Evolutionary conservation across 2,888 invertebrate genomes (phyloP).

Genomic region (Sarcophaga variegata): DNA sequence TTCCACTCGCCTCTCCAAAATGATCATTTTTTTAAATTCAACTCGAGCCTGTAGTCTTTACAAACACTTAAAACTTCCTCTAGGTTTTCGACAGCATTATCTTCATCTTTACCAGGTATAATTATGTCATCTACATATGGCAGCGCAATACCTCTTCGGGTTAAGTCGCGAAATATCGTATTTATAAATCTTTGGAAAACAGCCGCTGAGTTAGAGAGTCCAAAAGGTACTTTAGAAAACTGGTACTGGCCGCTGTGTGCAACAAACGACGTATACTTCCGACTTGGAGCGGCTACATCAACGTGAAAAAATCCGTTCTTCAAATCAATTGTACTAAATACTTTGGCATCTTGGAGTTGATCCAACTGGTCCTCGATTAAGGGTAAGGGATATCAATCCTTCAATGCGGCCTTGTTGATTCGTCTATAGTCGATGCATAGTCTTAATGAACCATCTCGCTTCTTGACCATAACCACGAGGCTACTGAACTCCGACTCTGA

Average conservation of each 20-base stretch:
- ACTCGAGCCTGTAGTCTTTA: too few species aligned
- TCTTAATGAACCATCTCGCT: slow-evolving; percentile 67
- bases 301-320: slow-evolving; percentile 75
- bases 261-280: slow-evolving; percentile 51
- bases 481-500: slow-evolving; percentile 70
- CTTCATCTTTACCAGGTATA: slow-evolving; percentile 52
- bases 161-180: slow-evolving; percentile 48
- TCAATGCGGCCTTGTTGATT: too few species aligned
- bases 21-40: slow-evolving; percentile 37
- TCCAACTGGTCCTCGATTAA: slow-evolving; percentile 71
- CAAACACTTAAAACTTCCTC: not conserved
- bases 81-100: slow-evolving; percentile 47
- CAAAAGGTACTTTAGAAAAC: slow-evolving; percentile 50
- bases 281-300: slow-evolving; percentile 29
- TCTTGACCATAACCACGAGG: slow-evolving; percentile 71
- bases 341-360: slow-evolving; percentile 65
- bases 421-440: slow-evolving; percentile 65
- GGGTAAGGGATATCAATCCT: slow-evolving; percentile 72
- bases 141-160: slow-evolving; percentile 54
- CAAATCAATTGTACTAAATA: slow-evolving; percentile 74
- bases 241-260: slow-evolving; percentile 53
- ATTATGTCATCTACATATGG: slow-evolving; percentile 68
- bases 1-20: slow-evolving; percentile 29
- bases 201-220: slow-evolving; percentile 47
- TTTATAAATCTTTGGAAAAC: slow-evolving; percentile 51